A percentile compares a stretch with the other conserved stretches of the same genome.
Conservation (phyloP, 1,140 invertebrate species). For the Drosophila ambigua region DNA sequence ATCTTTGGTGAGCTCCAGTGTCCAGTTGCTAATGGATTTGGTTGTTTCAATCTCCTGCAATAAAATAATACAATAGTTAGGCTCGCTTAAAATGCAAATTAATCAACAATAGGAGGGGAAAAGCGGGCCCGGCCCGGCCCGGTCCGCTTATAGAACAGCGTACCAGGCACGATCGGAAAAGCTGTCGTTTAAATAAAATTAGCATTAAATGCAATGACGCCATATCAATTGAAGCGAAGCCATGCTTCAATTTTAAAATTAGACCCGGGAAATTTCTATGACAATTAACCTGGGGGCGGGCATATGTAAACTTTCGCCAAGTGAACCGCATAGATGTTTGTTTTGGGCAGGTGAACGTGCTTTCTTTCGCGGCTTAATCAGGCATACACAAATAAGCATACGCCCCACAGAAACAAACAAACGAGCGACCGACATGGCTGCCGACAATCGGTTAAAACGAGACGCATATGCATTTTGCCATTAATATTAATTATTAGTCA, state of each 20-base stretch:
- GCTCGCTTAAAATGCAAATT: slow-evolving; percentile 27
- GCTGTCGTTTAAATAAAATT: slow-evolving; percentile 39
- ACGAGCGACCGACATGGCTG: no score
- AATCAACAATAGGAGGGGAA: slow-evolving; percentile 26
- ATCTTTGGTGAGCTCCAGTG: slow-evolving; percentile 85
- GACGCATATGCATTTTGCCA: no score
- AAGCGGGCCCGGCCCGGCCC: no score
- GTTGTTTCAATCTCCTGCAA: slow-evolving; percentile 53
- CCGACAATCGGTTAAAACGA: no score
- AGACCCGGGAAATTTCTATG: slow-evolving; percentile 15
- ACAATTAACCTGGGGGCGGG: neutral
- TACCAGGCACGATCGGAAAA: slow-evolving; percentile 50
- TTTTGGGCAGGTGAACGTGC: no score
- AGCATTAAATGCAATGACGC: slow-evolving; percentile 54
- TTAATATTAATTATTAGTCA: slow-evolving; percentile 16
- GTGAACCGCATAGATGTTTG: no score
- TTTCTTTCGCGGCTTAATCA: no score
- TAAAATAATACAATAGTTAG: slow-evolving; percentile 1
- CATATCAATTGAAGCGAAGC: slow-evolving; percentile 31
- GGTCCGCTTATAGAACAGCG: slow-evolving; percentile 16
- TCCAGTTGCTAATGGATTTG: slow-evolving; percentile 84
- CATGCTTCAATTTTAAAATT: slow-evolving; percentile 26
- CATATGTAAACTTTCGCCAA: no score
- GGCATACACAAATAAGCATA: no score
- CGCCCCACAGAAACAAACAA: no score